Base-by-base conservation (phyloP, 1,140 invertebrate genomes). In the Hyles euphorbiae region DNA sequence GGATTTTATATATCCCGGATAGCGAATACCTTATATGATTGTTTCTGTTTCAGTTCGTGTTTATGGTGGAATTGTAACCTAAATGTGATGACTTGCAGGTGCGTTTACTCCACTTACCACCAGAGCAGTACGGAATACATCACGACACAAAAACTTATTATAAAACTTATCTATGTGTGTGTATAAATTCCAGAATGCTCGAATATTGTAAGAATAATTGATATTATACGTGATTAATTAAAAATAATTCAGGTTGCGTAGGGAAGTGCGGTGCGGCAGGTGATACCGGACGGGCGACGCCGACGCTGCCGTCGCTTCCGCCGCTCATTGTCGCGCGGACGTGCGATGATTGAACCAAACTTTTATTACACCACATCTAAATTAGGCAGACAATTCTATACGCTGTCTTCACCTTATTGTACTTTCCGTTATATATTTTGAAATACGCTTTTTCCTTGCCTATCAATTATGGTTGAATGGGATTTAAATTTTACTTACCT, bases 221-320 rank as follows among this genome's bases (percentile, higher is more conserved):
- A 22, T 22, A 11, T 22, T 8, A 8, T 40, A 43, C 43, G 58
- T 65, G 56, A 70, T 62, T 58, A 61, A 67, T 70, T 62, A 60
- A 53, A 67, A 62, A 60, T 68, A 72, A 65, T 70, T 67, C 63
- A 65, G 58, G 63, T 63, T 60, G 63, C 67, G 57, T 61, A 62
- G 53, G 61, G 63, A 67, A 70, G 53, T 72, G 60, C 48, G 54
- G 54, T 49, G 43, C 46, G 56, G 44, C 68, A 69, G 65, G 66
- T 63, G 64, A 65, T 52, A 71, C 69, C 73, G 73, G 73, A 71
- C 65, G 66, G 36, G 8, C 36, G 36, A 5, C 52, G 59, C 61
- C 57, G 59, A 47, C 57, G 54, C 47, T 61, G 56, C 7, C 60
- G 48, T 48, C 63, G 60, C 65, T 69, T 76, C 70, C 73, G 68